These are phyloP conservation scores for Suillia variegata DNA, from an alignment of 2,888 invertebrate species.

Conservation along the genomic window DNA sequence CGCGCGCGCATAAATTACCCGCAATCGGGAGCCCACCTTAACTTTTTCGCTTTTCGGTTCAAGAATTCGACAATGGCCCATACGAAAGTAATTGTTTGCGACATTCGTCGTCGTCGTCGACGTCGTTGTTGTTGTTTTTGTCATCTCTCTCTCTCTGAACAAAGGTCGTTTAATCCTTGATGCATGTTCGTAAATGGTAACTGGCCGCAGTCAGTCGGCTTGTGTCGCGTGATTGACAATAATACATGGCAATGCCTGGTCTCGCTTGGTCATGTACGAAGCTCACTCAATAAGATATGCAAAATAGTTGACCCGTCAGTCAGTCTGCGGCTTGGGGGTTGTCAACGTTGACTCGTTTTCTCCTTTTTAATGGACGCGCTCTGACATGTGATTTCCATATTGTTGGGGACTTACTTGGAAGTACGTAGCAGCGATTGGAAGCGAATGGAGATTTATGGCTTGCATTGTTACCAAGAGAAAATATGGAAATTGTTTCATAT, in stretches of 20 bases:
- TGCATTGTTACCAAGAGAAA: slow-evolving; percentile 39
- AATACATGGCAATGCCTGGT: slow-evolving; percentile 41
- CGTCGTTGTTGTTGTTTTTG: slow-evolving; percentile 1
- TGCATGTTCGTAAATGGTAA: background rate
- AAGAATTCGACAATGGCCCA: background rate
- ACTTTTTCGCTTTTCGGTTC: slow-evolving; percentile 1
- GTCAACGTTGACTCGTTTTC: background rate
- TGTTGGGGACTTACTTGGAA: slow-evolving; percentile 46
- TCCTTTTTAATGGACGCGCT: slow-evolving; percentile 45
- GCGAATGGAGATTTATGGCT: slow-evolving; percentile 49
- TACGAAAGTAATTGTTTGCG: slow-evolving; percentile 4
- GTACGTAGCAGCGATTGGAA: slow-evolving; percentile 35
- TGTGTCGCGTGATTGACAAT: slow-evolving; percentile 52
- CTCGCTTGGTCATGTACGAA: background rate
- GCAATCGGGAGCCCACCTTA: slow-evolving; percentile 18
- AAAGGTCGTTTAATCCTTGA: background rate
- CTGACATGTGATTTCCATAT: slow-evolving; percentile 44
- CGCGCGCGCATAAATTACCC: slow-evolving; percentile 8
- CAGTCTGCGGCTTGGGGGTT: slow-evolving; percentile 45
- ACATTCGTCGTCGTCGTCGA: slow-evolving; percentile 2
- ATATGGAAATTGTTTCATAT: background rate
- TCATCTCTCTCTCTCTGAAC: background rate
- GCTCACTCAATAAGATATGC: slow-evolving; percentile 55
- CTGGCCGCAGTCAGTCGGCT: slow-evolving; percentile 22
- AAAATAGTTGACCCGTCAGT: slow-evolving; percentile 59